Base-by-base conservation (phyloP, 2,797 vertebrate species). In the Eupleurogrammus muticus region DNA sequence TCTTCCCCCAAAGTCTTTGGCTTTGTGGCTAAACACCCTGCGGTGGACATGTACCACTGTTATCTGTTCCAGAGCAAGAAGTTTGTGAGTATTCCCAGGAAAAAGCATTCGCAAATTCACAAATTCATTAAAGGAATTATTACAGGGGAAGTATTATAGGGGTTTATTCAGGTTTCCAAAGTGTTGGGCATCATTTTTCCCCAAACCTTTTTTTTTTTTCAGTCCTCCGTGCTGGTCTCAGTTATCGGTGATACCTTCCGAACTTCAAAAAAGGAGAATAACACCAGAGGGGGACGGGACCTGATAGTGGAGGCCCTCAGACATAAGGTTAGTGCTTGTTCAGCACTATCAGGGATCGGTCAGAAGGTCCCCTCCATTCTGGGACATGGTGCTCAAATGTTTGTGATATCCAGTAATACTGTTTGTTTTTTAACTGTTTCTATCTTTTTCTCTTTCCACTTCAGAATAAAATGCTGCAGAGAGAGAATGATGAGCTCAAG, bases 231-330 rank as follows among this genome's bases (percentile, higher is more conserved):
- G 74, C 69, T 94, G 66, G 93, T 94, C 52, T 93, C 94, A 5
- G n/a, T 88, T 3, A 91, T 95, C 0, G 92, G 93, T 0, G 93
- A 94, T 2, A 66, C 85, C 8, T 93, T 94, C 73, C 59, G 38
- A 38, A 84, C 82, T 35, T 80, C 84, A 7, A 82, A 69, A 16
- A 90, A 79, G 28, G 72, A 83, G 32, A 75, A 81, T 35, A 80
- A 6, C 2, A 2, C 79, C 42, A 79, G 38, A 14, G 89, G 87
- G 14, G 80, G 84, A 36, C 84, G 87, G 38, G 94, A 94, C 67
- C 83, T 94, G 75, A 86, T 91, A 38, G 94, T 95, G 58, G 94
- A 95, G 72, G 93, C 94, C 0, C 92, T 94, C 53, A 87, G 93
- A 80, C 93, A 94, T 36, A 94, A 93, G 90, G 94, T 95, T 4